Evolutionary conservation across 2,888 invertebrate genomes (phyloP).

Genomic region (Euspilapteryx auroguttella): DNA sequence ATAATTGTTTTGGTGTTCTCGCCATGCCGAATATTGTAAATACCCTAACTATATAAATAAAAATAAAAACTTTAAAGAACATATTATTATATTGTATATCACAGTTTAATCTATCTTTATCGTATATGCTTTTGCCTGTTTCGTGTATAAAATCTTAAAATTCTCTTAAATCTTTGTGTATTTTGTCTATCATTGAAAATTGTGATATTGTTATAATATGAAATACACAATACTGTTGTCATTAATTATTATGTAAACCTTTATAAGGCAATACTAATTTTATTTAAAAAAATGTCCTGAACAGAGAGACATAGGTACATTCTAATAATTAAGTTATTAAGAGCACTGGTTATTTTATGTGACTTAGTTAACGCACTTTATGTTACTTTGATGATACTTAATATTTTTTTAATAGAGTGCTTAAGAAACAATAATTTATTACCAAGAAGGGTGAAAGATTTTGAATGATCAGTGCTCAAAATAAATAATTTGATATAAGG

Average conservation of each 20-base stretch:
- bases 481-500: conserved; percentile 30
- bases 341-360: conserved; percentile 5
- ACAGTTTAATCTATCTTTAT: conserved; percentile 42
- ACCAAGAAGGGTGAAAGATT: background rate
- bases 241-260: conserved; percentile 26
- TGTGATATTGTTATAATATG: conserved; percentile 56
- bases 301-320: no score
- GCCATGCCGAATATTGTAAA: conserved; percentile 25
- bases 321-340: conserved; percentile 1
- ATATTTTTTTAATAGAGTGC: no score
- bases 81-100: conserved; percentile 27
- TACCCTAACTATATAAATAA: conserved; percentile 16
- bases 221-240: no score
- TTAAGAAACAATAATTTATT: background rate
- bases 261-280: background rate
- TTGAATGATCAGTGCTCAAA: conserved; percentile 39
- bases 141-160: conserved; percentile 33
- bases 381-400: no score
- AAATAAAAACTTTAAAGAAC: no score
- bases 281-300: no score
- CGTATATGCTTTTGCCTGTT: conserved; percentile 49
- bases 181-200: conserved; percentile 46
- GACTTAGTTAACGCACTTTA: background rate
- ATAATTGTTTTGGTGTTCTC: conserved; percentile 12
- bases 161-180: conserved; percentile 50